Base-by-base conservation (phyloP, 1,140 invertebrate genomes). In the Halyomorpha halys region DNA sequence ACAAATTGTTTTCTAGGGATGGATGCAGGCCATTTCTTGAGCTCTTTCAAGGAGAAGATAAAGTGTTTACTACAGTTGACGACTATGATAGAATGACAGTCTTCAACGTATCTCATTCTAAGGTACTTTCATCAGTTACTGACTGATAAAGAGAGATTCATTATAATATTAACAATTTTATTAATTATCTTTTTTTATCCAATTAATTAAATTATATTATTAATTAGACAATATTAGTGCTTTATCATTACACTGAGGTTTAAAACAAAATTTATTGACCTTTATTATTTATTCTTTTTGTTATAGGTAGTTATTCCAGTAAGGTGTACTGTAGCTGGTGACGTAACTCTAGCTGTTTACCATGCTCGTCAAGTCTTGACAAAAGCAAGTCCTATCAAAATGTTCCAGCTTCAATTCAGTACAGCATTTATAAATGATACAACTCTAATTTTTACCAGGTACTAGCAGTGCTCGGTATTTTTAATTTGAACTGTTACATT, bases 1-100 rank as follows among this genome's bases (percentile, higher is more conserved):
- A 30, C 27, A 30, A 30, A 3, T 30, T 30, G 27, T 30, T 51
- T 63, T 75, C 53, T 70, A 88, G 90, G 64, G 94, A 95, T 79
- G 94, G 94, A 1, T 96, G 93, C 73, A 80, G 93, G 66, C 92
- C 94, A 15, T 97, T 91, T 76, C 80, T 94, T 23, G 94, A 98
- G 77, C 82, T 97, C 44, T 95, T 87, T 73, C 87, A 90, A 70
- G 91, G 91, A 70, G 91, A 93, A 66, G 83, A 90, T 53, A 80
- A 90, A 72, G 75, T 95, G 15, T 80, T 93, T 15, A 86, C 87
- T 0, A 94, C 92, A 0, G 78, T 82, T 14, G 84, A 90, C 69
- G 91, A 94, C 65, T 97, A 97, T 73, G 94, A 97, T 68, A 84
- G 83, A 71, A 87, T 97, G 81, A 84, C 84, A 68, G 72, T 90